Evolutionary conservation across 1,140 invertebrate genomes (phyloP).

Genomic region (Subanguina moxae): DNA sequence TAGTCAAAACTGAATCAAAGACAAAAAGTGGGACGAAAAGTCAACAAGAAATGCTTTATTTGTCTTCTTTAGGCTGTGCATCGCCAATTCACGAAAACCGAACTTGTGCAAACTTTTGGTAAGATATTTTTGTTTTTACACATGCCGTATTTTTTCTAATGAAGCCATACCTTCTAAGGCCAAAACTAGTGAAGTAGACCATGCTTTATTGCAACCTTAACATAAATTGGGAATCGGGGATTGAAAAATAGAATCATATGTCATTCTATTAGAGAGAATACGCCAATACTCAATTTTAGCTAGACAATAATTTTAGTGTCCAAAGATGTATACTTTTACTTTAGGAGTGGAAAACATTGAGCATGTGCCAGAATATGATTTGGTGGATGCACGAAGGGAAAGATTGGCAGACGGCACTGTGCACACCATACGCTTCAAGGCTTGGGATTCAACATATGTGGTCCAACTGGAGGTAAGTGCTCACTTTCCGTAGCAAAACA

Average conservation of each 20-base stretch:
- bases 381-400: slow-evolving; percentile 33
- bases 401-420: slow-evolving; percentile 16
- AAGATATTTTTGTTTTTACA: too few relatives aligned
- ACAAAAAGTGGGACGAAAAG: not conserved
- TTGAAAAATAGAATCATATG: too few relatives aligned
- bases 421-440: slow-evolving; percentile 41
- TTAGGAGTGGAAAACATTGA: slow-evolving; percentile 39
- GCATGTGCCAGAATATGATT: slow-evolving; percentile 51
- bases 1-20: not conserved
- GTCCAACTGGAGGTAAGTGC: slow-evolving; percentile 49
- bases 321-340: too few relatives aligned
- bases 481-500: too few relatives aligned
- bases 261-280: too few relatives aligned
- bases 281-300: too few relatives aligned
- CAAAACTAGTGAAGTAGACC: too few relatives aligned
- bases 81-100: slow-evolving; percentile 46
- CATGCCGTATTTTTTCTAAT: too few relatives aligned
- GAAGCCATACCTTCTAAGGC: too few relatives aligned
- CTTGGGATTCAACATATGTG: slow-evolving; percentile 51
- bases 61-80: slow-evolving; percentile 44
- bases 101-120: slow-evolving; percentile 51
- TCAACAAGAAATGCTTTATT: not conserved
- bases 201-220: too few relatives aligned
- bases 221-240: too few relatives aligned
- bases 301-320: too few relatives aligned